Evolutionary conservation across 2,888 invertebrate genomes (phyloP).

Genomic region (Pterostichus niger): DNA sequence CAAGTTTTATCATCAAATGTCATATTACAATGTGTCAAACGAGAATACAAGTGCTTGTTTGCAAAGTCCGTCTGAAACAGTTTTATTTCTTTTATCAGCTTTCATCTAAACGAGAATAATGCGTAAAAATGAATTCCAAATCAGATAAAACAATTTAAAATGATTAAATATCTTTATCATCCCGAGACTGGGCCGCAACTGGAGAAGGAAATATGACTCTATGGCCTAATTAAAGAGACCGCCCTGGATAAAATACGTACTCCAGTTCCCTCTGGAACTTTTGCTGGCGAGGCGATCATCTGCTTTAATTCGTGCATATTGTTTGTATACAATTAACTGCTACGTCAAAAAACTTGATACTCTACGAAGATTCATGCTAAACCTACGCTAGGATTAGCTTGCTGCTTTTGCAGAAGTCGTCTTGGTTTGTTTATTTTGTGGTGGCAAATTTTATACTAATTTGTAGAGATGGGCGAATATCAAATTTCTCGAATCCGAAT

Average conservation of each 20-base stretch:
- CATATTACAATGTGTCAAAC: background rate
- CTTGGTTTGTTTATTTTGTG: background rate
- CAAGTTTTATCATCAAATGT: no score
- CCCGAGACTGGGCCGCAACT: background rate
- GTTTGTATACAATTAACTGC: constrained; percentile 54
- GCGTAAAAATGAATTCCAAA: constrained; percentile 39
- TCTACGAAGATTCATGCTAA: constrained; percentile 19
- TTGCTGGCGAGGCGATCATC: constrained; percentile 21
- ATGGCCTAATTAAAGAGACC: constrained; percentile 38
- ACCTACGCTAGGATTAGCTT: constrained; percentile 11
- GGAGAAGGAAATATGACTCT: constrained; percentile 32
- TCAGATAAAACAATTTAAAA: constrained; percentile 49
- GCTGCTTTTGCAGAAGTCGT: background rate
- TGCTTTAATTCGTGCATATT: constrained; percentile 46
- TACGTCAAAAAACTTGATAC: constrained; percentile 47
- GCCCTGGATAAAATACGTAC: constrained; percentile 30
- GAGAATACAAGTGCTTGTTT: background rate
- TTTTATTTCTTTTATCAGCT: constrained; percentile 5
- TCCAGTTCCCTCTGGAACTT: constrained; percentile 6
- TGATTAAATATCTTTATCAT: constrained; percentile 24
- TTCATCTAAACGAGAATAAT: background rate
- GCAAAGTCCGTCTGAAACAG: background rate
- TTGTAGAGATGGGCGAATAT: no score
- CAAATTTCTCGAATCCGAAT: no score
- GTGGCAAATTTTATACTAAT: constrained; percentile 27